phyloP scores from a whole-genome alignment of 2,797 vertebrate species.

The Steatocranus sp. region DNA sequence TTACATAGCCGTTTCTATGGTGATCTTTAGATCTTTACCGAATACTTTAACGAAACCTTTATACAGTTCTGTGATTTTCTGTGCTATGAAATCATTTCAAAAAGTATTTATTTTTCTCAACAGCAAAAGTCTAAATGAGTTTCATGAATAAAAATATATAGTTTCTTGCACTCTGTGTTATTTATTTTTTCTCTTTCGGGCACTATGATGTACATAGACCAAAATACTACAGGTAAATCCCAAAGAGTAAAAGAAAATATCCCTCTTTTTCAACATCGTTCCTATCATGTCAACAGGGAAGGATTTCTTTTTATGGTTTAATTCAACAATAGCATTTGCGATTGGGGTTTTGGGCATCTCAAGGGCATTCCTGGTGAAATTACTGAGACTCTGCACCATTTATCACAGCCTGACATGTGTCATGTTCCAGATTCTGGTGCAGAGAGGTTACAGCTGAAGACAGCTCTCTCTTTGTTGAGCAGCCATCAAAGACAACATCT shows the following conservation, averaged over 20 bases:
- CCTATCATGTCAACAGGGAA: slow-evolving; percentile 71
- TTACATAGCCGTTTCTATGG: background rate
- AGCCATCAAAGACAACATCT: slow-evolving; percentile 84
- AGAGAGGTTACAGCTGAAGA: slow-evolving; percentile 98
- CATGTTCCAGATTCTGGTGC: slow-evolving; percentile 98
- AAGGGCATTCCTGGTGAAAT: slow-evolving; percentile 99
- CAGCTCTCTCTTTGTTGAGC: slow-evolving; percentile 98
- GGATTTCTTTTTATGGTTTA: slow-evolving; percentile 94
- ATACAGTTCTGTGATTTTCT: background rate
- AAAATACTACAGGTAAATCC: slow-evolving; percentile 33
- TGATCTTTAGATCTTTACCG: background rate
- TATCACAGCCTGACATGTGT: slow-evolving; percentile 99
- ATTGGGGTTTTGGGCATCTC: slow-evolving; percentile 98
- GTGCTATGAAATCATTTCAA: background rate
- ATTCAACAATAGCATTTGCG: slow-evolving; percentile 99
- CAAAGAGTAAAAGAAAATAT: slow-evolving; percentile 37
- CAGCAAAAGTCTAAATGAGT: background rate
- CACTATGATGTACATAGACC: background rate
- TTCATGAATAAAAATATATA: background rate
- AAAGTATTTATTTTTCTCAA: background rate
- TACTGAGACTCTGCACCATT: slow-evolving; percentile 99
- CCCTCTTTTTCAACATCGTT: slow-evolving; percentile 54
- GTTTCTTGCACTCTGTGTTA: background rate
- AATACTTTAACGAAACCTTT: background rate
- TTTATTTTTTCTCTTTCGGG: background rate